phyloP scores from a whole-genome alignment of 2,113 vertebrate species.

The human region DNA sequence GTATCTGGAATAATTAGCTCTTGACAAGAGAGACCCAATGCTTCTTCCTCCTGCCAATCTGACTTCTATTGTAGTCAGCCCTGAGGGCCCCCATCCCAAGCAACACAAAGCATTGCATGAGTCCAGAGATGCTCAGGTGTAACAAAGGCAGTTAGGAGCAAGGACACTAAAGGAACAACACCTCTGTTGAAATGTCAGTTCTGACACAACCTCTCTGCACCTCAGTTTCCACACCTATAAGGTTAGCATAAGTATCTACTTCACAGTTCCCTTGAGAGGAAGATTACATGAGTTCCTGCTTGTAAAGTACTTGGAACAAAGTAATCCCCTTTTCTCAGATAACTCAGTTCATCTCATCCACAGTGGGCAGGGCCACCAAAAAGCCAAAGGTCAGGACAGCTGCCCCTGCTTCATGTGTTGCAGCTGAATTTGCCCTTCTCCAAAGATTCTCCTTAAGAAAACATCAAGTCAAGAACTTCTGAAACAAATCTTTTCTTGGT shows the following conservation, averaged over 20 bases:
- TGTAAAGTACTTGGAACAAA: background rate
- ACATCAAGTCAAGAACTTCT: background rate
- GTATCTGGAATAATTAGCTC: constrained; percentile 20
- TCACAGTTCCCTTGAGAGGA: background rate
- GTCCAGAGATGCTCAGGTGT: background rate
- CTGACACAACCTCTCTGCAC: background rate
- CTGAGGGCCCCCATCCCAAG: constrained; percentile 7
- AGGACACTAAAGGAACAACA: background rate
- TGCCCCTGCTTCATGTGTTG: fast-evolving
- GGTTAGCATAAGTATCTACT: background rate
- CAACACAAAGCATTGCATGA: background rate
- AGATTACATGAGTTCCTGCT: background rate
- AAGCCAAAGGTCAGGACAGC: background rate
- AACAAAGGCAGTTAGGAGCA: background rate
- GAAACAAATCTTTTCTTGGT: background rate
- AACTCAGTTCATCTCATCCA: background rate
- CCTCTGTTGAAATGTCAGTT: background rate
- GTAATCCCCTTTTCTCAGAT: background rate
- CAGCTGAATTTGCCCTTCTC: background rate
- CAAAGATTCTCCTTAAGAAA: background rate
- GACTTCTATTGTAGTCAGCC: constrained; percentile 29
- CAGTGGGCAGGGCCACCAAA: background rate
- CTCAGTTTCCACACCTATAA: background rate
- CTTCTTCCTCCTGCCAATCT: constrained; percentile 38
- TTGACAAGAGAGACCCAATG: constrained; percentile 1